A percentile compares a stretch with the other conserved stretches of the same genome.
Conservation (phyloP, 2,888 invertebrate species). For the Microdon myrmicae region DNA sequence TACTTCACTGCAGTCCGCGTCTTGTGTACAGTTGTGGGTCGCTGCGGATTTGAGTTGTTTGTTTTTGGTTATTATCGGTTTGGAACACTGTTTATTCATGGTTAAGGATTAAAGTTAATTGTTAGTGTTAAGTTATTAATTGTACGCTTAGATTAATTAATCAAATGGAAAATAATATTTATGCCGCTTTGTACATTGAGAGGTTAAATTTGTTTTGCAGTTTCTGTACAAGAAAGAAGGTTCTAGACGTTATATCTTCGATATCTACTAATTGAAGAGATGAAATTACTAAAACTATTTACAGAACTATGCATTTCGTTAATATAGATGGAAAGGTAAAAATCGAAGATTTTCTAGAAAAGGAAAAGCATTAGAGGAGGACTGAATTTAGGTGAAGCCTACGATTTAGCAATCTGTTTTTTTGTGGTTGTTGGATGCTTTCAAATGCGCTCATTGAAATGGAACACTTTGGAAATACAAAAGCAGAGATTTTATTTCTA, state of each 20-base stretch:
- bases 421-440: no score
- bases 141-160: constrained; percentile 35
- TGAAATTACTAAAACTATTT: constrained; percentile 10
- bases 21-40: constrained; percentile 63
- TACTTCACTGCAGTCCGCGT: constrained; percentile 66
- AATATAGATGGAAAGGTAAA: constrained; percentile 57
- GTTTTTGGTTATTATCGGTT: constrained; percentile 46
- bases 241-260: no score
- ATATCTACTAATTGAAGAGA: constrained; percentile 15
- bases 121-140: constrained; percentile 42
- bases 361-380: constrained; percentile 54
- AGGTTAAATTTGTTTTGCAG: constrained; percentile 37
- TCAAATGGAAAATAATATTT: constrained; percentile 22
- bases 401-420: no score
- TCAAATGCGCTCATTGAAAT: no score
- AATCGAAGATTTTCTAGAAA: constrained; percentile 58
- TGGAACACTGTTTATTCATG: constrained; percentile 35
- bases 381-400: no score
- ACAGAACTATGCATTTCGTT: constrained; percentile 53
- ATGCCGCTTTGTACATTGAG: constrained; percentile 36
- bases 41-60: constrained; percentile 53
- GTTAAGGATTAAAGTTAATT: constrained; percentile 18
- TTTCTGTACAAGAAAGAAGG: constrained; percentile 31
- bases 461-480: no score
- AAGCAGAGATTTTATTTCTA: no score